Percentiles rank a stretch among this genome's conserved stretches.
Evolutionary conservation across 2,113 vertebrate genomes (phyloP).

Genomic region (Muscicapa adusta): DNA sequence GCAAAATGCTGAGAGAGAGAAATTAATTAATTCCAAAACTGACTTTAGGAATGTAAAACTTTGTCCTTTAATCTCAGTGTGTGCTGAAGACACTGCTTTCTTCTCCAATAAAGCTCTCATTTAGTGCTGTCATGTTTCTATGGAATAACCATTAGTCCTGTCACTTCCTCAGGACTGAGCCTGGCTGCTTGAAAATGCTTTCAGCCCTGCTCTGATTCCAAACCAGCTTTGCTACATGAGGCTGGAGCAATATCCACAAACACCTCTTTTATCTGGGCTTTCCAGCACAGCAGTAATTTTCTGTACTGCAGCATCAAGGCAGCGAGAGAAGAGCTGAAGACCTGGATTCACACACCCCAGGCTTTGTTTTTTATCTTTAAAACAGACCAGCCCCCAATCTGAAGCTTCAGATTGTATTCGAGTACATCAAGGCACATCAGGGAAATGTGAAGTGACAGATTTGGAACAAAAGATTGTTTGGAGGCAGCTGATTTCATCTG

Average conservation of each 20-base stretch:
- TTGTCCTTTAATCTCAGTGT: background rate
- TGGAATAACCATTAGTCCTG: background rate
- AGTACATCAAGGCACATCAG: background rate
- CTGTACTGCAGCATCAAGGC: conserved; percentile 25
- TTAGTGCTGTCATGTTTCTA: background rate
- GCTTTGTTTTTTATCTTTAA: background rate
- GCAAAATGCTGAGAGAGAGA: background rate
- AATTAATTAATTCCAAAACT: background rate
- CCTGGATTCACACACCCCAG: conserved; percentile 25
- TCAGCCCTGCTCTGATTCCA: background rate
- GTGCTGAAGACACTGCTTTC: background rate
- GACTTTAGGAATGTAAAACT: background rate
- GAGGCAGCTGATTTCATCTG: background rate
- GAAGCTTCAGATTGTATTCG: background rate
- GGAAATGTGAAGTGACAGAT: conserved; percentile 19
- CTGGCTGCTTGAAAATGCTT: background rate
- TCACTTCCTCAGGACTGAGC: background rate
- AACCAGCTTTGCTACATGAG: background rate
- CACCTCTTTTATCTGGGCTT: conserved; percentile 16
- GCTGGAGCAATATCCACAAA: background rate
- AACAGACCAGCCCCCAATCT: background rate
- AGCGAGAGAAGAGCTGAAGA: conserved; percentile 52
- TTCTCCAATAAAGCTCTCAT: background rate
- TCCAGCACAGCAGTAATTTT: conserved; percentile 30
- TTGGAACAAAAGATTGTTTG: conserved; percentile 10